phyloP scores from a whole-genome alignment of 1,140 invertebrate genomes.

The Sinella curviseta region DNA sequence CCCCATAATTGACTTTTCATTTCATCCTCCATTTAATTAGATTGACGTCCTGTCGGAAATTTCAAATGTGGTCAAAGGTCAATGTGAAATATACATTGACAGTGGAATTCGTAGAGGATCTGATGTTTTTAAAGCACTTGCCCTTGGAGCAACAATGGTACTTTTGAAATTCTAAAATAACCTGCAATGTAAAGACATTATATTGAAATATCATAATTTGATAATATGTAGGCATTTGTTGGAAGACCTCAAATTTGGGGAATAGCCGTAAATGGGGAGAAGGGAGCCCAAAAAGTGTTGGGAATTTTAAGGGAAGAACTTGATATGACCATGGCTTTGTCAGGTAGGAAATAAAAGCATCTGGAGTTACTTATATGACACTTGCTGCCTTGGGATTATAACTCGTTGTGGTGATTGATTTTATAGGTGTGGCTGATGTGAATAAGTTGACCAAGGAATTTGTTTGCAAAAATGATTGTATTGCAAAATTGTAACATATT shows the following conservation, averaged over 20 bases:
- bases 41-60: conserved; percentile 59
- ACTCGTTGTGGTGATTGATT: neutral
- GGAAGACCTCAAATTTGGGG: conserved; percentile 40
- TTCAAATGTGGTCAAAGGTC: conserved; percentile 54
- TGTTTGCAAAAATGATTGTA: neutral
- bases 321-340: conserved; percentile 56
- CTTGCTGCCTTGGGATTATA: neutral
- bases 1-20: neutral
- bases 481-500: neutral
- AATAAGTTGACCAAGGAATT: neutral
- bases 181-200: neutral
- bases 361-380: neutral
- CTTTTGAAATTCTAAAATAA: neutral
- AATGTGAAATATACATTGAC: conserved; percentile 48
- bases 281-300: conserved; percentile 29
- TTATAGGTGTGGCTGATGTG: neutral
- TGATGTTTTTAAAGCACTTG: conserved; percentile 61
- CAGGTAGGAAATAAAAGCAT: conserved; percentile 60
- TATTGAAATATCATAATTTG: too few species aligned
- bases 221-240: conserved; percentile 36
- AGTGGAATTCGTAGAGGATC: conserved; percentile 57
- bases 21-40: conserved; percentile 47
- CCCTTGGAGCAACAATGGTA: conserved; percentile 56
- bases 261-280: conserved; percentile 32
- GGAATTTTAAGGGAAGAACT: conserved; percentile 36